A percentile compares a stretch with the other conserved stretches of the same genome.
These are phyloP conservation scores for Sesamia inferens DNA, from an alignment of 2,888 invertebrate genomes.

Conservation along the genomic window DNA sequence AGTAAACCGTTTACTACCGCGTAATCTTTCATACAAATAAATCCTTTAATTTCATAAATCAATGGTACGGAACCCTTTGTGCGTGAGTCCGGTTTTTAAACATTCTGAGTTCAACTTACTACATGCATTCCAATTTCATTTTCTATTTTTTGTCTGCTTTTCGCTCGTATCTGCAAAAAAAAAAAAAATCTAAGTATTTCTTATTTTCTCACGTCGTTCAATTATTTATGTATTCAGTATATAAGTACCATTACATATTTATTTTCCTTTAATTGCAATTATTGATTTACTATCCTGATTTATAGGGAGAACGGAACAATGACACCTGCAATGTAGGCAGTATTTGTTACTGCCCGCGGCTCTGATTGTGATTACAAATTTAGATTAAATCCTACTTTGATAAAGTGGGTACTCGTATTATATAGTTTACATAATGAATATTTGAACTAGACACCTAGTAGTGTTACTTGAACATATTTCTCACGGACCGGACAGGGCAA, in stretches of 20 bases:
- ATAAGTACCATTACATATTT: slow-evolving; percentile 29
- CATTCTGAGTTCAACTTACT: too few relatives aligned
- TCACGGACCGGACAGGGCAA: slow-evolving; percentile 6
- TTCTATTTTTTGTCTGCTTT: neutral
- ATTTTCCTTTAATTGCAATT: slow-evolving; percentile 55
- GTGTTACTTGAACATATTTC: slow-evolving; percentile 29
- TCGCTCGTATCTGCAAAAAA: neutral
- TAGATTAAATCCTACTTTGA: slow-evolving; percentile 58
- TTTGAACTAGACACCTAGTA: slow-evolving; percentile 31
- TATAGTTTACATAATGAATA: slow-evolving; percentile 43
- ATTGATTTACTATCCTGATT: slow-evolving; percentile 55
- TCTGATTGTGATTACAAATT: slow-evolving; percentile 57
- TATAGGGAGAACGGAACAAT: slow-evolving; percentile 59
- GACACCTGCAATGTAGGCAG: slow-evolving; percentile 53
- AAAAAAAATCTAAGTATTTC: neutral
- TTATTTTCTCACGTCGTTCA: slow-evolving; percentile 3
- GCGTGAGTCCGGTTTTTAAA: too few relatives aligned
- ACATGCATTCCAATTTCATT: too few relatives aligned
- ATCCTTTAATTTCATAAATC: too few relatives aligned
- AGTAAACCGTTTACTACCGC: too few relatives aligned
- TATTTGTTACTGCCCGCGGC: slow-evolving; percentile 53
- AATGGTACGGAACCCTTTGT: too few relatives aligned
- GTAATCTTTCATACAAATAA: too few relatives aligned
- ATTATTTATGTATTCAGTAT: slow-evolving; percentile 5
- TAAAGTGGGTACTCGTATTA: slow-evolving; percentile 55